Evolutionary conservation across 30 jellyfish, hydroid and myxozoan species (phyloP), one percentile per base, ranked within the genome.

Genomic region (Catostylus mosaicus): DNA sequence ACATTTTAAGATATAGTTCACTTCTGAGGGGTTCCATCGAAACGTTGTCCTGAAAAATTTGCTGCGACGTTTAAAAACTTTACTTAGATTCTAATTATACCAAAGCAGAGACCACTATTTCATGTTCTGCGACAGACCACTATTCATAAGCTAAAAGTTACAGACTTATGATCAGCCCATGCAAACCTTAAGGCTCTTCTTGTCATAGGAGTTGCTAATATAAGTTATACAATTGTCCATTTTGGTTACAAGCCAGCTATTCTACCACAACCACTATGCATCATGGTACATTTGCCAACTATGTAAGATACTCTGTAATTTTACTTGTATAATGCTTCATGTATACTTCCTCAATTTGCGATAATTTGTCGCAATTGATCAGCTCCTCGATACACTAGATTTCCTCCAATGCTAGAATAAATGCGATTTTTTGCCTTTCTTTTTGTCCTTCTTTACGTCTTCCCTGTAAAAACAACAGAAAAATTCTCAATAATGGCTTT

Each of bases 361-460:
- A 26, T 74, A 35, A 23, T 24, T 31, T 33, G 40, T 37, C 19
- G 12, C 59, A 68, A 68, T 4, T 46, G 38, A 37, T 19, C 71
- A 59, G n/a, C 71, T 59, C 24, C 71, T 26, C 24, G 71, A 59
- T 22, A 22, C 40, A 59, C 71, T 59, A 59, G n/a, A 26, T 19
- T 14, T 22, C 37, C 32, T 37, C 69, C 45, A 20, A 5, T 68
- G 78, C 38, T 76, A 86, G 82, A 86, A 86, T 30, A 75, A 37
- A 61, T 86, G 96, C 47, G 87, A 72, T 59, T 86, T 86, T 60
- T 86, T 86, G 22, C 78, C 86, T 51, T 86, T 86, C 85, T 86
- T 86, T 57, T 86, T 86, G 89, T 86, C 96, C 77, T 86, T 86
- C 71, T 82, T 82, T 78, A 82, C 43, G 80, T 82, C 92, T 62